Conservation (phyloP, 1,140 invertebrate species). For the Atopsyche davidsoni region DNA sequence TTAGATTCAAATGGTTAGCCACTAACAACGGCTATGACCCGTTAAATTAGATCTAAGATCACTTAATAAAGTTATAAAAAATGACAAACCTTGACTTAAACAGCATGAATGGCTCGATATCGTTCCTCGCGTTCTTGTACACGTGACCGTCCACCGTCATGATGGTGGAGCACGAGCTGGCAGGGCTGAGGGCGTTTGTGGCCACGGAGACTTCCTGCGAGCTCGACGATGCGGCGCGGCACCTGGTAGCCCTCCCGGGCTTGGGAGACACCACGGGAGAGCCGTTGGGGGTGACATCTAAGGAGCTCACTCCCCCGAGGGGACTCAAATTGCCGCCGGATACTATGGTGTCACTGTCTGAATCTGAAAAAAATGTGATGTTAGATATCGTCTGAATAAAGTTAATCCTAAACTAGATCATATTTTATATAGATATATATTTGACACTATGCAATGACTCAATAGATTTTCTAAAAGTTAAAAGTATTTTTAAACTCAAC, state of each 20-base stretch:
- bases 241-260: neutral
- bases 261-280: slow-evolving; percentile 19
- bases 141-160: slow-evolving; percentile 40
- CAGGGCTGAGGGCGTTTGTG: slow-evolving; percentile 31
- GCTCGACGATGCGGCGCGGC: neutral
- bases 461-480: too few relatives aligned
- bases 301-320: slow-evolving; percentile 31
- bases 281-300: slow-evolving; percentile 26
- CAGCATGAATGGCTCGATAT: slow-evolving; percentile 23
- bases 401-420: too few relatives aligned
- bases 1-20: too few relatives aligned
- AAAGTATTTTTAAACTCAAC: too few relatives aligned
- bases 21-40: too few relatives aligned
- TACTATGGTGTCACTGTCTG: slow-evolving; percentile 44
- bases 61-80: too few relatives aligned
- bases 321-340: slow-evolving; percentile 43
- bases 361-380: slow-evolving; percentile 23
- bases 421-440: too few relatives aligned
- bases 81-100: slow-evolving; percentile 19
- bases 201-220: slow-evolving; percentile 2
- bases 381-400: neutral
- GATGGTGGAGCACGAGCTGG: slow-evolving; percentile 45
- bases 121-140: slow-evolving; percentile 32
- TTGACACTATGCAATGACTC: too few relatives aligned
- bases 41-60: too few relatives aligned